These are phyloP conservation scores for Lochmaea capreae DNA, from an alignment of 2,888 invertebrate genomes.

Conservation along the genomic window DNA sequence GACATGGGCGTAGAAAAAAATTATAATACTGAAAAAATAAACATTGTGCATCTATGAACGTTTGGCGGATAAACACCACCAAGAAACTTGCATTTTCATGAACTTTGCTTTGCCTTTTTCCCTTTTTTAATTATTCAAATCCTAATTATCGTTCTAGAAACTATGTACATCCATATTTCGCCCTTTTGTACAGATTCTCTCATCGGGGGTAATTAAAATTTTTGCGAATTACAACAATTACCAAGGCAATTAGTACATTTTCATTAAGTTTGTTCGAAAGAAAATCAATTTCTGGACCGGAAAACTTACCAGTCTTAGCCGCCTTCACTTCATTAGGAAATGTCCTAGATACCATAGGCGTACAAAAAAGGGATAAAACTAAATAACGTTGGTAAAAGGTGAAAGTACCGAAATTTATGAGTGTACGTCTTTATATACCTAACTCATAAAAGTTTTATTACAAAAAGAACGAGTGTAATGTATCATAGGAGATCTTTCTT, in stretches of 20 bases:
- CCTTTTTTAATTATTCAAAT: neutral
- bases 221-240: constrained; percentile 1
- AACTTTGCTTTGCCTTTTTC: no score
- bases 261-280: constrained; percentile 14
- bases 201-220: neutral
- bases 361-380: neutral
- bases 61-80: no score
- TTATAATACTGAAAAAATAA: no score
- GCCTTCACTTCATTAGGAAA: neutral
- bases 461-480: no score
- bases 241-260: constrained; percentile 15
- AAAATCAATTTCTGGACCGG: constrained; percentile 3
- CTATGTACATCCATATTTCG: neutral
- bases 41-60: no score
- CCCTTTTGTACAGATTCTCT: neutral
- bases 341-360: constrained; percentile 4
- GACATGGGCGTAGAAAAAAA: no score
- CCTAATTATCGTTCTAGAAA: neutral
- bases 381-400: neutral
- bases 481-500: no score
- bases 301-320: neutral
- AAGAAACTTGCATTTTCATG: no score
- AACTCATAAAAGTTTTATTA: neutral
- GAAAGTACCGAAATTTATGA: neutral
- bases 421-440: neutral